Base-by-base conservation (phyloP, 2,113 vertebrate species). In the Pterocles orientalis region DNA sequence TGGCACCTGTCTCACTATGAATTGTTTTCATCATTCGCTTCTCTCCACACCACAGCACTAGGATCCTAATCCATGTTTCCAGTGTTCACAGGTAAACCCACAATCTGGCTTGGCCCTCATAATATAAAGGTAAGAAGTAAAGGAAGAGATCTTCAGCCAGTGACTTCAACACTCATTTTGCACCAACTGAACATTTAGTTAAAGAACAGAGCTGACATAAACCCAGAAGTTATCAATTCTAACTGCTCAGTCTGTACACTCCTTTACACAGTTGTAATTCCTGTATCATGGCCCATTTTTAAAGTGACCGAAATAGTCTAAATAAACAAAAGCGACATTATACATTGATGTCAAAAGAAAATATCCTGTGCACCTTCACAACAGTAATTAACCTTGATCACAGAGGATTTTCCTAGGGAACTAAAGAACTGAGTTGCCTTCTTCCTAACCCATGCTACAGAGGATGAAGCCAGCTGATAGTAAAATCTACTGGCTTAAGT, bases 291-390 rank as follows among this genome's bases (percentile, higher is more conserved):
- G 41, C 9, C 25, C 14, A 48, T 78, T 80, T 87, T 73, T 26
- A 69, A 1, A 5, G 36, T 33, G 54, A 82, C 12, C 34, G 57
- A 58, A 80, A 54, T 45, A 70, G n/a, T 31, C 28, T 70, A 47
- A 80, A 85, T 58, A 88, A 62, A 18, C 8, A 57, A 73, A 87
- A 68, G 3, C 34, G 77, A 31, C 26, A 24, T 72, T 56, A 73
- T 34, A 26, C 0, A 5, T 25, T 57, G 28, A 62, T 43, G 18
- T 5, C 10, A 39, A 88, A 88, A 70, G 7, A 82, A 77, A 88
- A 90, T 33, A 14, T 20, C 25, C 12, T 0, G 0, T 72, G 18
- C 29, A 34, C 64, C 47, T 83, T 61, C 24, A 51, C 8, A 83
- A 66, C 8, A 36, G 9, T 10, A 56, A 75, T 39, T 72, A 73